Evolutionary conservation across 2,888 invertebrate species (phyloP), one percentile per base, ranked within the genome.

Genomic region (Megastigmus dorsalis): DNA sequence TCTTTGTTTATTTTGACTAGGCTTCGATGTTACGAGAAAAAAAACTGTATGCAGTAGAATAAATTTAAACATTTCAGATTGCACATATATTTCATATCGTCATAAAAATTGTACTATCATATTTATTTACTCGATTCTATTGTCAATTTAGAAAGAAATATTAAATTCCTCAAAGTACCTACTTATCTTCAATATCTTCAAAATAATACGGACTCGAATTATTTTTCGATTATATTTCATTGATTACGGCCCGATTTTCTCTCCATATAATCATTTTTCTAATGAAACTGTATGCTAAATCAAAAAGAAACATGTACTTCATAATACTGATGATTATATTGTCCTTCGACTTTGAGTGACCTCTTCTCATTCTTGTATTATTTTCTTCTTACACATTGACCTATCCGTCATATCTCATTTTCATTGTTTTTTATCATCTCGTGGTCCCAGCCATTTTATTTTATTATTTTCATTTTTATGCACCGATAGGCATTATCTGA

Each of bases 391-490:
- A 43, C 28, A 3, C 15, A 18, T 52, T 52, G 1, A 33, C 13
- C 7, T 33, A 38, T 2, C 28, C n/a, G n/a, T 33, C 15, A 45
- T 52, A 36, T 15, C n/a, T 23, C 23, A 4, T 38, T 41, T 45
- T 20, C 18, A 41, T 10, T 43, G 41, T 43, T 10, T 28, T 45
- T 18, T 18, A 9, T 62, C 26, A 38, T 50, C 10, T 38, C 20
- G 52, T 74, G 66, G 62, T 68, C 63, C 65, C 66, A 59, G 18
- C 65, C 62, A 50, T 67, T 20, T 55, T 57, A 71, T 62, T 33
- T 54, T 70, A 62, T 36, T 70, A 72, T 65, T 78, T 72, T 71
- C 68, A 57, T 68, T 48, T 59, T 52, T 57, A 52, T 67, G 66
- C n/a, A n/a, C 28, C 62, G 54, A 55, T 30, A 28, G n/a, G 43